phyloP scores from a whole-genome alignment of 2,888 invertebrate genomes.

The Megastigmus dorsalis region DNA sequence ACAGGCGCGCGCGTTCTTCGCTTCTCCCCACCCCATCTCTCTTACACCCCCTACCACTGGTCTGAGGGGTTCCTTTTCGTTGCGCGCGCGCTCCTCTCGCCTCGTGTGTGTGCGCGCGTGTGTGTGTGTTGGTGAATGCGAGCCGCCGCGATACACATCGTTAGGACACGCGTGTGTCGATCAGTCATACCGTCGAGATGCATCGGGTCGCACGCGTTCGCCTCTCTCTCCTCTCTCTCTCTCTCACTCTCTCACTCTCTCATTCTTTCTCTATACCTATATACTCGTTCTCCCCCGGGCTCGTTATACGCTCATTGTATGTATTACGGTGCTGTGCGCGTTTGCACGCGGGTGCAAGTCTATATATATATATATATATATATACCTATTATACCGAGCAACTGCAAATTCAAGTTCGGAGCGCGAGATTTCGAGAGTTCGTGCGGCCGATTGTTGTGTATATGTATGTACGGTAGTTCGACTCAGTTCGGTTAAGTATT shows the following conservation, averaged over 20 bases:
- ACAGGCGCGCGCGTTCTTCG: conserved; percentile 45
- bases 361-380: neutral
- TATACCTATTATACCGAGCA: neutral
- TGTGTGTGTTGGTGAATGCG: conserved; percentile 19
- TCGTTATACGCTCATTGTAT: too few species aligned
- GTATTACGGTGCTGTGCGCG: too few species aligned
- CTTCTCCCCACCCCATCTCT: conserved; percentile 50
- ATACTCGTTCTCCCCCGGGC: too few species aligned
- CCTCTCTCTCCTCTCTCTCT: conserved; percentile 12
- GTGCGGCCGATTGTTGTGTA: too few species aligned
- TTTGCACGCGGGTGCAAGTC: too few species aligned
- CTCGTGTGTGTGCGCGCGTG: neutral
- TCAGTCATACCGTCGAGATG: conserved; percentile 58
- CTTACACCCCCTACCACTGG: conserved; percentile 47
- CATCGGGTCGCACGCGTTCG: conserved; percentile 58
- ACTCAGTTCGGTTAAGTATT: too few species aligned
- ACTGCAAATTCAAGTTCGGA: conserved; percentile 1
- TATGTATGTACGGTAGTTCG: too few species aligned
- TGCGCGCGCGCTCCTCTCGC: conserved; percentile 36
- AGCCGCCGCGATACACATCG: conserved; percentile 10
- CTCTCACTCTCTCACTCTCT: neutral
- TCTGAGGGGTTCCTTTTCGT: conserved; percentile 45
- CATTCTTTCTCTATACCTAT: neutral
- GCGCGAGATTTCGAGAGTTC: too few species aligned
- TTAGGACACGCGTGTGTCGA: conserved; percentile 54